phyloP scores from a whole-genome alignment of 2,113 vertebrate species.

The Platichthys flesus region DNA sequence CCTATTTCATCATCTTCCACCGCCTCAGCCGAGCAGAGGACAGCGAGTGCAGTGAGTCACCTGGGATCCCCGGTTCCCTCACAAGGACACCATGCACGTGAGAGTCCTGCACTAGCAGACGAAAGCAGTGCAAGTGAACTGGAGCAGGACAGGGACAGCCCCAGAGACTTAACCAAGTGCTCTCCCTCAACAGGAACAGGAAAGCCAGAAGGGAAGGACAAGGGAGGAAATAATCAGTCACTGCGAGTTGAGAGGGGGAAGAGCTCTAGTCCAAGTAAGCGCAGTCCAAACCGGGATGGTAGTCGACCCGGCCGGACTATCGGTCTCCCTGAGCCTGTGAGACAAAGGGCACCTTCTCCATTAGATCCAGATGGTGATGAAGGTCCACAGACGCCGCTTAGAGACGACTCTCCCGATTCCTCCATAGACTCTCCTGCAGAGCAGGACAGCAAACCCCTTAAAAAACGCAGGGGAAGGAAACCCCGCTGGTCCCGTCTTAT shows the following conservation, averaged over 20 bases:
- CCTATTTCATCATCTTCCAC: conserved; percentile 62
- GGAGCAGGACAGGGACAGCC: conserved; percentile 70
- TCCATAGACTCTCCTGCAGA: conserved; percentile 79
- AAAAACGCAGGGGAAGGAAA: conserved; percentile 93
- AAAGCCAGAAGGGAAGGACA: conserved; percentile 78
- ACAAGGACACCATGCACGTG: conserved; percentile 73
- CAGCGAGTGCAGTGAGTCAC: conserved; percentile 68
- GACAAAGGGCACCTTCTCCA: conserved; percentile 70
- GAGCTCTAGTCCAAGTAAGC: conserved; percentile 79
- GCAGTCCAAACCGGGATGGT: conserved; percentile 77
- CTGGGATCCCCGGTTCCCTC: conserved; percentile 66
- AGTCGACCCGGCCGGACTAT: conserved; percentile 51
- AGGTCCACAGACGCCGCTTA: conserved; percentile 65
- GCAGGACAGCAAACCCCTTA: conserved; percentile 91
- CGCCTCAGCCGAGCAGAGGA: conserved; percentile 72
- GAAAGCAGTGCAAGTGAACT: conserved; percentile 72
- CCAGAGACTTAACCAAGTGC: conserved; percentile 79
- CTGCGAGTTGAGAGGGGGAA: conserved; percentile 72
- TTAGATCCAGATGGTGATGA: conserved; percentile 65
- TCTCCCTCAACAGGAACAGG: conserved; percentile 57
- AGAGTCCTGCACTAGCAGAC: conserved; percentile 72
- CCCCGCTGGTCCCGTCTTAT: conserved; percentile 91
- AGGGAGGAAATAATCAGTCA: conserved; percentile 60
- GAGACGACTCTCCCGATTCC: conserved; percentile 78
- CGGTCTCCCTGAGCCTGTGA: conserved; percentile 69